These are phyloP conservation scores for Sardinella longiceps DNA, from an alignment of 2,797 vertebrate genomes.

Conservation along the genomic window DNA sequence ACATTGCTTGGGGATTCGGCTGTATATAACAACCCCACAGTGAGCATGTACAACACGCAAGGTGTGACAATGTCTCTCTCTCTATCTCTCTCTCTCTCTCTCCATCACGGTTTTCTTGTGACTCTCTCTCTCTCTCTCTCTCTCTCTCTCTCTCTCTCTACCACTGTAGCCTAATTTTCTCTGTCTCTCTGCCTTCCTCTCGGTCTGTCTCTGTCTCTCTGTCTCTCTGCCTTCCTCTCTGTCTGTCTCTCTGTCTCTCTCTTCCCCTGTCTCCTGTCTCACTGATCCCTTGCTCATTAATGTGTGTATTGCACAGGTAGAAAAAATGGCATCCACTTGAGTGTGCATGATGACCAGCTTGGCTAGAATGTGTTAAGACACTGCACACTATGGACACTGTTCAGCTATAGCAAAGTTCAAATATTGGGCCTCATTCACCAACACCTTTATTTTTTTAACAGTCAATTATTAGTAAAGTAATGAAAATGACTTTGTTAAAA, in stretches of 20 bases:
- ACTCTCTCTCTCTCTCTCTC: constrained; percentile 24
- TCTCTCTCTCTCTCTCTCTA: background rate
- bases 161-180: background rate
- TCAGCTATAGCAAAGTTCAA: background rate
- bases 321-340: background rate
- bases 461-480: too few species aligned
- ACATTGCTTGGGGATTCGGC: constrained; percentile 99
- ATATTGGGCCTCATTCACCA: too few species aligned
- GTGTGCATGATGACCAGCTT: background rate
- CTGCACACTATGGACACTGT: background rate
- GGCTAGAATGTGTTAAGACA: background rate
- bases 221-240: background rate
- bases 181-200: too few species aligned
- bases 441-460: too few species aligned
- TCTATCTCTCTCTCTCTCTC: background rate
- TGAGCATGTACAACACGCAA: constrained; percentile 99
- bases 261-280: background rate
- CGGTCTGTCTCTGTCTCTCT: background rate
- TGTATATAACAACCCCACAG: constrained; percentile 99
- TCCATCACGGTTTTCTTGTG: background rate
- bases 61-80: constrained; percentile 83
- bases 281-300: background rate
- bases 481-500: too few species aligned
- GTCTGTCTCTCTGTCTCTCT: background rate
- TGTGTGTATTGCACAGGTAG: background rate